Base-by-base conservation (phyloP, 2,113 vertebrate genomes). In the Recurvirostra avosetta region DNA sequence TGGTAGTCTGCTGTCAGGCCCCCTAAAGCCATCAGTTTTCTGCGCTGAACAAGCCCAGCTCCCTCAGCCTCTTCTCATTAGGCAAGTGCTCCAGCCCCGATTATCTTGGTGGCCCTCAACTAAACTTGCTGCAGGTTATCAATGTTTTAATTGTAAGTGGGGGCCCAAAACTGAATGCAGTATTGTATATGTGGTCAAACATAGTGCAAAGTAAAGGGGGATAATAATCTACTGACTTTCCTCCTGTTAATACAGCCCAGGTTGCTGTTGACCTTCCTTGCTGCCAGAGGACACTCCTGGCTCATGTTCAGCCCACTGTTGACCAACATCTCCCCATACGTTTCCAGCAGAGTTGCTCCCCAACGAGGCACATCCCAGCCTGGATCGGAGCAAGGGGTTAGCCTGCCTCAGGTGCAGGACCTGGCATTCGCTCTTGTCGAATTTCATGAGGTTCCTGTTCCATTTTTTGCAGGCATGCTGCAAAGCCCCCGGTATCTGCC, bases 241-340 rank as follows among this genome's bases (percentile, higher is more conserved):
- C 5, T 67, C 1, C 8, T 65, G 12, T 38, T 72, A 36, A 41
- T 21, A 49, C 36, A 76, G 15, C 5, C 8, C 12, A 25, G 56
- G 5, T 38, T 36, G 41, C 14, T 17, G 1, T 3, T 78, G 62
- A 40, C 18, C 5, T 75, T 82, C 38, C 15, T 75, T 75, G 27
- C 29, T 36, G 27, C 29, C 29, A 45, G 49, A 30, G 38, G 13
- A 45, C 21, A 47, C 5, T 25, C 19, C 8, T 29, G 8, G n/a
- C 2, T 86, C 11, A 2, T 4, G 3, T 55, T 68, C 43, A 76
- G 19, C 29, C 34, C 12, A 6, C 8, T 12, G 11, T 18, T 29
- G 18, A n/a, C 6, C 41, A 50, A 11, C 0, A 17, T 12, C 9
- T 61, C 27, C 27, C 19, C 3, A 5, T 20, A 4, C 8, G 12